Conservation (phyloP, 2,113 vertebrate genomes). For the Mustelus asterias region DNA sequence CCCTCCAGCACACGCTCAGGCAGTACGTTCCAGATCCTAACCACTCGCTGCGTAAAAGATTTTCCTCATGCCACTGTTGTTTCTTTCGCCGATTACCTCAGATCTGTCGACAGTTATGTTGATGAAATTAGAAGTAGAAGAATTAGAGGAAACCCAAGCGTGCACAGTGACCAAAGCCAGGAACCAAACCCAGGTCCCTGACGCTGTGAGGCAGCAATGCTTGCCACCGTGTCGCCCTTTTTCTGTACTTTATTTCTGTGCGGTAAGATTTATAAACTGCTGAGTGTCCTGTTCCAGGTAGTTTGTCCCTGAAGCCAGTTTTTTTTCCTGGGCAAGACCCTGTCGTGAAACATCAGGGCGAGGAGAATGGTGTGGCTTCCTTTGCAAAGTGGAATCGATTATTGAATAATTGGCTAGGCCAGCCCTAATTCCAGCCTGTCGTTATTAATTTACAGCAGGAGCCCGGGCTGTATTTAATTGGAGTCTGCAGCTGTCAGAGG, state of each 20-base stretch:
- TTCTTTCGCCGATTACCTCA: neutral
- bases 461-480: neutral
- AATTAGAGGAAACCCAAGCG: too few relatives aligned
- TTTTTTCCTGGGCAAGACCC: neutral
- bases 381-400: neutral
- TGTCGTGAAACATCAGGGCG: neutral
- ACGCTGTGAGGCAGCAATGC: too few relatives aligned
- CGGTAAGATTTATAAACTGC: neutral
- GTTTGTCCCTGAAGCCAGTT: neutral
- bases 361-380: neutral
- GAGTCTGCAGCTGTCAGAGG: slow-evolving; percentile 22
- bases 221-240: neutral
- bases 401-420: neutral
- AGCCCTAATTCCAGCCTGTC: neutral
- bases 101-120: neutral
- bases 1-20: neutral
- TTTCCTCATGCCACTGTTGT: neutral
- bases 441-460: neutral
- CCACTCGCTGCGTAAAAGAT: neutral
- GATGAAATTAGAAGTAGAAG: neutral
- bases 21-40: neutral
- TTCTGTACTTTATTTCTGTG: neutral
- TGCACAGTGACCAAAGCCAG: too few relatives aligned
- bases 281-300: neutral
- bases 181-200: too few relatives aligned